phyloP scores from a whole-genome alignment of 2,797 vertebrate genomes.

The Danio jaintianensis region DNA sequence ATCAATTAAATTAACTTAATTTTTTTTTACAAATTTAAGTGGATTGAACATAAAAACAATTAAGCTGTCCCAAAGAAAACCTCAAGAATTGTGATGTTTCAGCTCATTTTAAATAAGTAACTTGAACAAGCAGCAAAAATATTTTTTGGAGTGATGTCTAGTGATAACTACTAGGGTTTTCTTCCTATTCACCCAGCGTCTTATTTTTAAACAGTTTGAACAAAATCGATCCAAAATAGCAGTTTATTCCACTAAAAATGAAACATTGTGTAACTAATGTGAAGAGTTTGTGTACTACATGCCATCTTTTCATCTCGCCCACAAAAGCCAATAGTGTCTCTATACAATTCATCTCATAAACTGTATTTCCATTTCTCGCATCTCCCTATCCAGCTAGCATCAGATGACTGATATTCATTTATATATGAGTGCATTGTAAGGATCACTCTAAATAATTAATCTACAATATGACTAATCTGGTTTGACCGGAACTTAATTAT shows the following conservation, averaged over 20 bases:
- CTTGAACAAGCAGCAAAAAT: too few species aligned
- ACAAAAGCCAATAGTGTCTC: background rate
- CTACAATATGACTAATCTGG: constrained; percentile 73
- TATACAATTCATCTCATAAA: background rate
- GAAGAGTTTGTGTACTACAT: background rate
- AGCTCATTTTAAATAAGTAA: too few species aligned
- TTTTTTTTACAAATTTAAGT: too few species aligned
- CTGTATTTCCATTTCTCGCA: background rate
- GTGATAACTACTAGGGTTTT: too few species aligned
- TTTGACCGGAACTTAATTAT: constrained; percentile 78
- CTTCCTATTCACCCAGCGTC: too few species aligned
- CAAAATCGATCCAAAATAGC: background rate
- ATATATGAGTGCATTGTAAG: constrained; percentile 45
- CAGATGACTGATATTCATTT: constrained; percentile 24
- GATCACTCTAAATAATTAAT: constrained; percentile 79
- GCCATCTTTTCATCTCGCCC: background rate
- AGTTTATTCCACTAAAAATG: background rate
- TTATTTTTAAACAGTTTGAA: too few species aligned
- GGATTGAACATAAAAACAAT: too few species aligned
- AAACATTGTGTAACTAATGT: background rate
- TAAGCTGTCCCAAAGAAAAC: too few species aligned
- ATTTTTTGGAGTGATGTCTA: too few species aligned
- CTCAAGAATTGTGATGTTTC: too few species aligned
- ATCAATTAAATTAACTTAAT: too few species aligned
- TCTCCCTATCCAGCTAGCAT: constrained; percentile 9